phyloP scores from a whole-genome alignment of 1,140 invertebrate genomes.

The Mya arenaria region DNA sequence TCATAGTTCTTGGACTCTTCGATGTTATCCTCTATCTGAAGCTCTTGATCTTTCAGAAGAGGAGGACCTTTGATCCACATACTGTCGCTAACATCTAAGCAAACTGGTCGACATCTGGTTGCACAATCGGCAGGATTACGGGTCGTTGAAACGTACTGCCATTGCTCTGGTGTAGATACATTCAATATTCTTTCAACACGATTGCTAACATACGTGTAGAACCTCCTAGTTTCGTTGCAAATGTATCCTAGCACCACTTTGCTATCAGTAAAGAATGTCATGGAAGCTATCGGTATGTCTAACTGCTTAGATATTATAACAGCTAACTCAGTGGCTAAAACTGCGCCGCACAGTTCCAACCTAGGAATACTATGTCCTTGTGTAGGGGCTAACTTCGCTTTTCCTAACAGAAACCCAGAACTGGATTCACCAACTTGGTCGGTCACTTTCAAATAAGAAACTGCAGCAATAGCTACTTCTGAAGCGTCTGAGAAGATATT shows the following conservation, averaged over 20 bases:
- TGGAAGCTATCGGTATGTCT: background rate
- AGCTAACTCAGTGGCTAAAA: slow-evolving; percentile 44
- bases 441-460: slow-evolving; percentile 26
- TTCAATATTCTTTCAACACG: slow-evolving; percentile 9
- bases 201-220: slow-evolving; percentile 39
- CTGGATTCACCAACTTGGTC: background rate
- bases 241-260: slow-evolving; percentile 43
- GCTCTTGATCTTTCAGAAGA: background rate
- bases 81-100: background rate
- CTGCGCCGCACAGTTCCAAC: slow-evolving; percentile 54
- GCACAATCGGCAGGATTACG: slow-evolving; percentile 32
- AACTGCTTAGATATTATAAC: slow-evolving; percentile 32
- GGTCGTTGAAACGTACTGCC: slow-evolving; percentile 31
- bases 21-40: background rate
- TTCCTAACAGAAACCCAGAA: slow-evolving; percentile 42
- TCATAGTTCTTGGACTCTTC: background rate
- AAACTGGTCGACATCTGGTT: background rate
- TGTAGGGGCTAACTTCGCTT: slow-evolving; percentile 59
- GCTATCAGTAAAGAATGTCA: slow-evolving; percentile 30
- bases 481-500: slow-evolving; percentile 57
- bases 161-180: slow-evolving; percentile 10
- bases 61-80: too few species aligned
- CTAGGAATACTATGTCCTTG: slow-evolving; percentile 54
- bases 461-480: slow-evolving; percentile 41
- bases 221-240: slow-evolving; percentile 19